Percentiles rank a stretch among this genome's conserved stretches.
Conservation (phyloP, 2,888 invertebrate genomes). For the Biston stratarius region DNA sequence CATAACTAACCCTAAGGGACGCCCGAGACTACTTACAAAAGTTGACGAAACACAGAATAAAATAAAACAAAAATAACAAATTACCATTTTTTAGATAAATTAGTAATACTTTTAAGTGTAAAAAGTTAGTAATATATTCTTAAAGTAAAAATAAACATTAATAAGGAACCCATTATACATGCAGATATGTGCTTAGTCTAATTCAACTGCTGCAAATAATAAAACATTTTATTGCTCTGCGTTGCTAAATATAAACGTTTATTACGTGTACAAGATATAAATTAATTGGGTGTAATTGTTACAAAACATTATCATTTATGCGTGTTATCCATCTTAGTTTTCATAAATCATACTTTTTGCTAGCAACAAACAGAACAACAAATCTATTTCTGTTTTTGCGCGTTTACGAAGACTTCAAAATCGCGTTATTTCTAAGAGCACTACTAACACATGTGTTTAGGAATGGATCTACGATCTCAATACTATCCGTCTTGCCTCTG, state of each 20-base stretch:
- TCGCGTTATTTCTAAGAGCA: too few species aligned
- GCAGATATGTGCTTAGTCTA: slow-evolving; percentile 39
- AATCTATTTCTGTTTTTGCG: too few species aligned
- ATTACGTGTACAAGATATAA: slow-evolving; percentile 47
- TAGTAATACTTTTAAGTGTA: not conserved
- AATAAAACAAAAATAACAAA: too few species aligned
- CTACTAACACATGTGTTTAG: not conserved
- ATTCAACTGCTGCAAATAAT: slow-evolving; percentile 47
- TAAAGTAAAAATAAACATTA: not conserved
- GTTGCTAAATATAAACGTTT: slow-evolving; percentile 53
- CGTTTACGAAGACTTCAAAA: not conserved
- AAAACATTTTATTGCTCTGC: slow-evolving; percentile 33
- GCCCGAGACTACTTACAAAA: too few species aligned
- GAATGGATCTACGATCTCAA: not conserved
- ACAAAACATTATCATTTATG: slow-evolving; percentile 48
- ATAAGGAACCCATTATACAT: slow-evolving; percentile 1
- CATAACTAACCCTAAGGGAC: too few species aligned
- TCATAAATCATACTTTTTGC: slow-evolving; percentile 28
- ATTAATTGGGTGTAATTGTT: slow-evolving; percentile 55
- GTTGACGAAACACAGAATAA: too few species aligned
- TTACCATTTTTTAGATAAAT: not conserved
- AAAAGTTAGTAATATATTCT: not conserved
- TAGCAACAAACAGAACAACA: not conserved
- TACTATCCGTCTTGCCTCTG: not conserved
- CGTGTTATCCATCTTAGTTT: slow-evolving; percentile 29